Conservation (phyloP, 30 jellyfish, hydroid and myxozoan species). For the Cassiopea xamachana region DNA sequence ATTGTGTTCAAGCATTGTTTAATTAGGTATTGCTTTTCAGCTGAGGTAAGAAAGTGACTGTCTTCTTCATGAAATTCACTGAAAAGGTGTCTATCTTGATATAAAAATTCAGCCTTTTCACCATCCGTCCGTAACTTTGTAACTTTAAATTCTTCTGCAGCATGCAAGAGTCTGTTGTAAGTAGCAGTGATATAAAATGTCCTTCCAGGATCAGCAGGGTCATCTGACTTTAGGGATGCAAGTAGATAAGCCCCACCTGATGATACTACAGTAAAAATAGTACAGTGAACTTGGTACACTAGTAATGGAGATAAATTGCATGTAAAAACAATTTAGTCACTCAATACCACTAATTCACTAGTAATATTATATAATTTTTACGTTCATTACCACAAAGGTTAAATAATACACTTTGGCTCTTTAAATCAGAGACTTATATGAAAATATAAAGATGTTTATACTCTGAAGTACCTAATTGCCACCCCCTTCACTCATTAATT, state of each 20-base stretch:
- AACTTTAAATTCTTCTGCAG: conserved; percentile 89
- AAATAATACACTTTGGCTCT: too few relatives aligned
- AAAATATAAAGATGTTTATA: too few relatives aligned
- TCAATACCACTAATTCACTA: too few relatives aligned
- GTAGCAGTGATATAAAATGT: conserved; percentile 79
- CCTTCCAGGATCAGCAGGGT: conserved; percentile 48
- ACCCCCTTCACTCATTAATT: too few relatives aligned
- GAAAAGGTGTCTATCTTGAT: conserved; percentile 64
- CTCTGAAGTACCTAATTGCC: too few relatives aligned
- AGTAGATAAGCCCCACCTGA: conserved; percentile 95
- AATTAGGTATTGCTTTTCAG: conserved; percentile 86
- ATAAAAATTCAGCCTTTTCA: conserved; percentile 55
- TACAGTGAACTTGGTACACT: not conserved
- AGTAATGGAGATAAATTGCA: too few relatives aligned
- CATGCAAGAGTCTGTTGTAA: conserved; percentile 53
- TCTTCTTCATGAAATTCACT: conserved; percentile 70
- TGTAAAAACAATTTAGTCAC: too few relatives aligned
- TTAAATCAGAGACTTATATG: too few relatives aligned
- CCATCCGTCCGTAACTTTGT: conserved; percentile 78
- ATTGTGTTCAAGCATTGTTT: conserved; percentile 66
- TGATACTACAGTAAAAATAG: conserved; percentile 36
- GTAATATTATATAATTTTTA: too few relatives aligned
- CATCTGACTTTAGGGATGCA: conserved; percentile 61
- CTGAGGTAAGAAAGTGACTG: conserved; percentile 70
- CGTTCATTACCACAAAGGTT: too few relatives aligned